Percentiles rank a stretch among this genome's conserved stretches.
These are phyloP conservation scores for Styela clava DNA, from an alignment of 23 tunicate species.

Conservation along the genomic window DNA sequence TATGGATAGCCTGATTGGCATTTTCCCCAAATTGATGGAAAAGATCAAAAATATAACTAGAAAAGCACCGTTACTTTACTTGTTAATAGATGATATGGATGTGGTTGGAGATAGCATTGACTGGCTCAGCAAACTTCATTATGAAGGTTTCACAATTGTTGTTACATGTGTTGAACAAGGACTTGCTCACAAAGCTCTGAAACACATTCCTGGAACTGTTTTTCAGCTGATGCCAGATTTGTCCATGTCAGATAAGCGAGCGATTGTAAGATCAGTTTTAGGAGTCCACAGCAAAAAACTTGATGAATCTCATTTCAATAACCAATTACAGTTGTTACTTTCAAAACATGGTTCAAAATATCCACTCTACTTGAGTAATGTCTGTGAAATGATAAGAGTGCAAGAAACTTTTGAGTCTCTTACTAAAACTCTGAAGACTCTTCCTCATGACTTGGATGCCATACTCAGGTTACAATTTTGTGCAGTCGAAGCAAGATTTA, in stretches of 20 bases:
- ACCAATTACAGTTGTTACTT: constrained; percentile 1
- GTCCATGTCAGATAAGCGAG: constrained; percentile 1
- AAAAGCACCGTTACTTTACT: background rate
- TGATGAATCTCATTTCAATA: constrained; percentile 32
- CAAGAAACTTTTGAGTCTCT: constrained; percentile 22
- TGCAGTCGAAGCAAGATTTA: background rate
- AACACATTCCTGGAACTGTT: background rate
- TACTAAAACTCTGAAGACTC: constrained; percentile 8
- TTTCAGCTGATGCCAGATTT: constrained; percentile 7
- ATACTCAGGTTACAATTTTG: background rate
- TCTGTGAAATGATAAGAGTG: constrained; percentile 19
- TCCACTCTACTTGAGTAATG: constrained; percentile 14
- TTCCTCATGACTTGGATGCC: constrained; percentile 12
- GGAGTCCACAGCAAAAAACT: constrained; percentile 23
- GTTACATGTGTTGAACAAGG: constrained; percentile 13
- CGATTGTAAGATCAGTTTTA: constrained; percentile 9
- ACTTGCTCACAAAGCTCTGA: constrained; percentile 8
- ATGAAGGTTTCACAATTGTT: background rate
- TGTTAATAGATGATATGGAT: constrained; percentile 19
- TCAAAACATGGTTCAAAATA: constrained; percentile 10
- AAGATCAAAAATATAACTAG: background rate
- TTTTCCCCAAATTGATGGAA: constrained; percentile 6
- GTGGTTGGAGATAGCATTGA: background rate
- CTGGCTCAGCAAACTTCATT: background rate
- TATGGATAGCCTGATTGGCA: background rate